Base-by-base conservation (phyloP, 2,797 vertebrate genomes). In the Calcarius lapponicus region DNA sequence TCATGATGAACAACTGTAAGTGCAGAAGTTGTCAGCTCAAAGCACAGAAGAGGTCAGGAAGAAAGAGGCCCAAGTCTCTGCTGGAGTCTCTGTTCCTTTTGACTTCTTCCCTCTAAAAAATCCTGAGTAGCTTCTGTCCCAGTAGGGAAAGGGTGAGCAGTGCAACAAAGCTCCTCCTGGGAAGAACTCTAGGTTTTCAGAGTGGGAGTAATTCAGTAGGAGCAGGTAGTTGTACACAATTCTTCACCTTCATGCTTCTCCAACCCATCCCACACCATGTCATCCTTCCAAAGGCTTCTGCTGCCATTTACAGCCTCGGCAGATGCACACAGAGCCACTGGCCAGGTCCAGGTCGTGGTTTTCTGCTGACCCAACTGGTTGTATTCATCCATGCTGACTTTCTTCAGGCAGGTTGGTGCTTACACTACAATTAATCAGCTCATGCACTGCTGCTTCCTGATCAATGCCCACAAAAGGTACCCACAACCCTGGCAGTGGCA, bases 371-470 rank as follows among this genome's bases (percentile, higher is more conserved):
- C 78, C 84, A 91, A 60, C 81, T 92, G 78, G 82, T 82, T 84
- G 43, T 21, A 60, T 85, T 43, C 79, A 85, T 40, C 60, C 48
- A 24, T 5, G 40, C 22, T 57, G 74, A 58, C 69, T 89, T 70
- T 64, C 71, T 71, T 82, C 47, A 45, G 70, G 36, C 51, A 62
- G 51, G 17, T 10, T n/a, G 18, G 71, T 81, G 87, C 18, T 13
- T 40, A 75, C 38, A 75, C 28, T 56, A 16, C 42, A 78, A 15
- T 43, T 71, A 42, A 93, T 74, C 34, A 89, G 81, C 50, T 92
- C 84, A 42, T 62, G 80, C 75, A 38, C 84, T 88, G 84, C 90
- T 88, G 78, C 45, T 48, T 88, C 80, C 86, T 86, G 57, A 58
- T 29, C 1, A 1, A 71, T 24, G 26, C 9, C 36, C 47, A 69